Evolutionary conservation across 2,113 vertebrate genomes (phyloP), one percentile per base, ranked within the genome.

Genomic region (human): DNA sequence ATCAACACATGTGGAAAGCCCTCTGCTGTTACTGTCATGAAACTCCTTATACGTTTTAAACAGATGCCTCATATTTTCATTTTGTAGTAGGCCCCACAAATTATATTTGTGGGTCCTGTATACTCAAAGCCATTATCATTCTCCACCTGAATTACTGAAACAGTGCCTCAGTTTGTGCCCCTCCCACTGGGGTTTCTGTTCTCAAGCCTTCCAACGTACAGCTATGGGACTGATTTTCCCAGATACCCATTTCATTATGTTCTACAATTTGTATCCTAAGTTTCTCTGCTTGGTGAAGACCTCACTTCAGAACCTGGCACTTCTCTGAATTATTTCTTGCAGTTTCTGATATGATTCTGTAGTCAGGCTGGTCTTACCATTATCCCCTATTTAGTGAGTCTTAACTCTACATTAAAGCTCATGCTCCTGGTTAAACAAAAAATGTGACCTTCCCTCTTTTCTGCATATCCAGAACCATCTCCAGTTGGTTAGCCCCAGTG

Each of bases 141-240:
- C 8, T 72, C 35, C 1, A 7, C 50, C 13, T 0, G 9, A 52
- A 30, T 50, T 52, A 80, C 8, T 55, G 22, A 89, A 84, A 14
- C 9, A 17, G 35, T 27, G 27, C 1, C 20, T 82, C 8, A 87
- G 27, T 6, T 27, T 68, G 3, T 76, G 20, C 52, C 68, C 23
- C 3, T 40, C 40, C 8, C 30, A 18, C 4, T 27, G 17, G 4
- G 1, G 20, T 43, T 92, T 87, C 40, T 86, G 8, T 16, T n/a
- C 18, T 66, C 38, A 43, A 59, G 8, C 1, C 11, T 11, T 5
- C 10, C 14, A 17, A 6, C 6, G 14, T 0, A 55, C 13, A 50
- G 11, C 38, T 23, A 2, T 30, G 45, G 43, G n/a, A 25, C 22
- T 43, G 55, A 40, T 55, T 70, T 83, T 85, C 32, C 27, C 59